Percentiles rank a stretch among this genome's conserved stretches.
Evolutionary conservation across 2,888 invertebrate species (phyloP).

Genomic region (Leptinotarsa tumamoca): DNA sequence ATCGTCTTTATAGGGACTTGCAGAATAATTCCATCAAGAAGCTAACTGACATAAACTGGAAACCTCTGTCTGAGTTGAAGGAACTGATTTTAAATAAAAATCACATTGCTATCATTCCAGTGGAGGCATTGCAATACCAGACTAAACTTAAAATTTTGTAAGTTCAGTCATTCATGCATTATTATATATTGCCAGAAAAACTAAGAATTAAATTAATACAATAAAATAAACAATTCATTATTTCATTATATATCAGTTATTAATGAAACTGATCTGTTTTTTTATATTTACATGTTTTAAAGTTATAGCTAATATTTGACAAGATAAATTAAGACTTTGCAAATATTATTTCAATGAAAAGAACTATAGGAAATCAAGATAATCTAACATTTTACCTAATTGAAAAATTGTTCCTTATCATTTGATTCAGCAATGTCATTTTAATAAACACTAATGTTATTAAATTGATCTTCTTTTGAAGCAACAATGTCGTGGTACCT

Average conservation of each 20-base stretch:
- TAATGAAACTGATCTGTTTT: too few relatives aligned
- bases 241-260: too few relatives aligned
- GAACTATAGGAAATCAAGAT: background rate
- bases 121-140: conserved; percentile 79
- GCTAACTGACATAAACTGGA: conserved; percentile 79
- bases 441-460: background rate
- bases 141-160: conserved; percentile 78
- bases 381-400: background rate
- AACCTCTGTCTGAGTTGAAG: conserved; percentile 77
- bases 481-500: background rate
- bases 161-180: conserved; percentile 61
- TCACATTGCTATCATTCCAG: conserved; percentile 76
- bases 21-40: conserved; percentile 79
- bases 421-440: conserved; percentile 12
- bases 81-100: conserved; percentile 86
- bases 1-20: conserved; percentile 70
- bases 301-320: too few relatives aligned
- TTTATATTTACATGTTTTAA: too few relatives aligned
- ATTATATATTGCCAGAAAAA: background rate
- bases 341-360: background rate
- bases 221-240: too few relatives aligned
- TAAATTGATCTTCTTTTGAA: background rate
- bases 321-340: too few relatives aligned
- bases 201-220: too few relatives aligned
- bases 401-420: background rate